Conservation (phyloP, 37 sponge, comb jelly and placozoan species). For the Aplysina aerophoba region DNA sequence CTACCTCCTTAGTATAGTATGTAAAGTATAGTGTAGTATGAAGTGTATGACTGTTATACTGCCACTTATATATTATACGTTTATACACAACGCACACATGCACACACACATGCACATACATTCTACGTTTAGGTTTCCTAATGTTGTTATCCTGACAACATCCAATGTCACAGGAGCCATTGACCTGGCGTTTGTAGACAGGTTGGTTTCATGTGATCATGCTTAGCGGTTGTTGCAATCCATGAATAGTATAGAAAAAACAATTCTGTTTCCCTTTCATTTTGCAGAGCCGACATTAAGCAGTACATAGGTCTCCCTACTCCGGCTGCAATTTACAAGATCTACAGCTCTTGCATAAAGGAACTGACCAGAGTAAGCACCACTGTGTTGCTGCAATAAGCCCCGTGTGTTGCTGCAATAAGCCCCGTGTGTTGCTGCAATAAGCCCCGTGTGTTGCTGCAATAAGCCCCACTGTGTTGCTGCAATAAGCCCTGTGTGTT, state of each 20-base stretch:
- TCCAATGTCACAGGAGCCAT: constrained; percentile 98
- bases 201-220: constrained; percentile 49
- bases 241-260: background rate
- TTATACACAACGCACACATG: too few relatives aligned
- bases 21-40: too few relatives aligned
- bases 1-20: too few relatives aligned
- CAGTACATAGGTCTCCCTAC: constrained; percentile 98
- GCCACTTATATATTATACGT: too few relatives aligned
- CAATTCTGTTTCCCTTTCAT: background rate
- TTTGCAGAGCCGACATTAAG: constrained; percentile 92
- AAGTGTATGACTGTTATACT: background rate
- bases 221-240: too few relatives aligned
- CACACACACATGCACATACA: background rate
- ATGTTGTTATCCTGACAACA: constrained; percentile 97
- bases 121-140: constrained; percentile 68
- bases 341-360: constrained; percentile 87
- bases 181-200: constrained; percentile 98
- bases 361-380: constrained; percentile 84
- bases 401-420: too few relatives aligned
- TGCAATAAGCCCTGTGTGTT: too few relatives aligned
- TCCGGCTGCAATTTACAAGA: constrained; percentile 81
- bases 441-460: too few relatives aligned
- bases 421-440: too few relatives aligned
- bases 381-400: background rate
- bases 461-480: too few relatives aligned